Base-by-base conservation (phyloP, 2,888 invertebrate species). In the Polylopha cassiicola region DNA sequence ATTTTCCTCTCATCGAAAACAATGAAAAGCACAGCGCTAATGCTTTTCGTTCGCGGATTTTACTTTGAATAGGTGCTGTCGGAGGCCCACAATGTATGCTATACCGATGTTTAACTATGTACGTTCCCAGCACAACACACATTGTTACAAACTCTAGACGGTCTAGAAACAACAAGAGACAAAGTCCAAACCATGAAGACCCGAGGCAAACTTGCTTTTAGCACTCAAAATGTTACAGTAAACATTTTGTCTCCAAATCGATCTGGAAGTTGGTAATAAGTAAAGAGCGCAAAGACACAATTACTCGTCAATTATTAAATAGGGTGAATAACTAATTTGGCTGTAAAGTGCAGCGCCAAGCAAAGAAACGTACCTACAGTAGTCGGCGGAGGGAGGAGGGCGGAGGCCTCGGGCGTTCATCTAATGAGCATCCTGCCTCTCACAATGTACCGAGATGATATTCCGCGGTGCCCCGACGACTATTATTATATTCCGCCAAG, bases 401-500 rank as follows among this genome's bases (percentile, higher is more conserved):
- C 48, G 62, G 49, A 50, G 55, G 71, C 81, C 80, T 56, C 63
- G 60, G 79, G 82, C 78, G 70, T 59, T 73, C 76, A 75, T 75
- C 82, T 84, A 84, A 84, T 82, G 82, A 84, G 82, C 82, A 77
- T 84, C 82, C 82, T 79, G 82, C 73, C 66, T 62, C 70, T 72
- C 79, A 81, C 80, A 82, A 81, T 82, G 76, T 81, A 75, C 76
- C 54, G 72, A 76, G 78, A 76, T 77, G 76, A 73, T 78, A 79
- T 73, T 75, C 70, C 67, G 71, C 65, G 66, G 73, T 66, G 66
- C 61, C 73, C 69, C 70, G 69, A 70, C 77, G 66, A 75, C 73
- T 75, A 75, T 81, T 81, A 81, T 81, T 77, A 78, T 81, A 81
- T 79, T 73, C 70, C 65, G 62, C 67, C 72, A 63, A 64, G 65